Conservation (phyloP, 2,888 invertebrate genomes). For the Syrphus vitripennis region DNA sequence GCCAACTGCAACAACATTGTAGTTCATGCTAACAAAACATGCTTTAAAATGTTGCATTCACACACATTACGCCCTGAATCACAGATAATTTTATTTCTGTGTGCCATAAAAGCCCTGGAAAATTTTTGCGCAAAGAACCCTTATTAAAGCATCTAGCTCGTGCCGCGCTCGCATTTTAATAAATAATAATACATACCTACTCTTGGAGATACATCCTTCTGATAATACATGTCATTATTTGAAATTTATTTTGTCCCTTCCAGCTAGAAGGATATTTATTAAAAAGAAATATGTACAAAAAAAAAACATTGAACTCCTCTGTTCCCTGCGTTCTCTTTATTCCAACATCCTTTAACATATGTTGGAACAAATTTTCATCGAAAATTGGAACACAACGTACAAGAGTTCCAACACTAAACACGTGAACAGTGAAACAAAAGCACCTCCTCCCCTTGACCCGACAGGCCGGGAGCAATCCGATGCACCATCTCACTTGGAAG, state of each 20-base stretch:
- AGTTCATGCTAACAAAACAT: constrained; percentile 8
- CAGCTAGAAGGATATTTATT: constrained; percentile 19
- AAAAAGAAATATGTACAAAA: not conserved
- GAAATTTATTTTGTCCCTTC: constrained; percentile 64
- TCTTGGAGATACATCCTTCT: constrained; percentile 49
- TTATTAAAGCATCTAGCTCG: constrained; percentile 46
- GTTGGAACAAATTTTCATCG: constrained; percentile 64
- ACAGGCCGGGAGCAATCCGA: constrained; percentile 11
- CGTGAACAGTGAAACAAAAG: not conserved
- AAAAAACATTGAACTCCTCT: not conserved
- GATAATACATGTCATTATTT: constrained; percentile 67
- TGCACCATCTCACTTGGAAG: not conserved
- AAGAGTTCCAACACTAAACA: not conserved
- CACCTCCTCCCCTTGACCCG: not conserved
- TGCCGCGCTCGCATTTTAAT: constrained; percentile 53
- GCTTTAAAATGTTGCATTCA: not conserved
- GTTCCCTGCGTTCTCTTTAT: not conserved
- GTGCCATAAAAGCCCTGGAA: not conserved
- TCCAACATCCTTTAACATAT: constrained; percentile 47
- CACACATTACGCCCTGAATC: constrained; percentile 33
- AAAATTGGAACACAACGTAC: constrained; percentile 55
- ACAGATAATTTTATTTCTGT: not conserved
- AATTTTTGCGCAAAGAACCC: not conserved
- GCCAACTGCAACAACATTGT: not conserved
- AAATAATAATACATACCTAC: constrained; percentile 30